Percentiles rank a stretch among this genome's conserved stretches.
Conservation (phyloP, 2,113 vertebrate genomes). For the Myocastor coypus region DNA sequence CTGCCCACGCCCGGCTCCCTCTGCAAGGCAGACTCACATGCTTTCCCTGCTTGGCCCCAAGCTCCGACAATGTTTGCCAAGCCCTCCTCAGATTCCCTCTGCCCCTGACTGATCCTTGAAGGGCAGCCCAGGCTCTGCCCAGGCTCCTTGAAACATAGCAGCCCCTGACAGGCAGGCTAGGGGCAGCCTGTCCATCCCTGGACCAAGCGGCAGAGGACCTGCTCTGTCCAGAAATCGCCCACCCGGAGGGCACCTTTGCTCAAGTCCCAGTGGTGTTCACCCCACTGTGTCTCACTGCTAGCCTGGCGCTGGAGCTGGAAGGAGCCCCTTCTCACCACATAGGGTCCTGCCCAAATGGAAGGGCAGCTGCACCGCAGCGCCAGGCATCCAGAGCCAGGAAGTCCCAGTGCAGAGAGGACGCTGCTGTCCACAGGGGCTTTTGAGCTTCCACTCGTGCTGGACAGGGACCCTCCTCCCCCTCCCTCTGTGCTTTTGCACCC, state of each 20-base stretch:
- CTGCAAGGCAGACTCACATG: constrained; percentile 40
- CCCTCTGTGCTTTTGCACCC: fast-evolving
- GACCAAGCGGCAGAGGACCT: background rate
- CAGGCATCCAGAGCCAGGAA: background rate
- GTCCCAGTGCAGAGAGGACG: background rate
- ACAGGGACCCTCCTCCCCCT: background rate
- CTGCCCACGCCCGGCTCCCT: constrained; percentile 80
- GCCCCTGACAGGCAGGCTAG: background rate
- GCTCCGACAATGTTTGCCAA: background rate
- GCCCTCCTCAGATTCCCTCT: background rate
- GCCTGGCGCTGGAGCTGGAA: fast-evolving
- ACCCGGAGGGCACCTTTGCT: background rate
- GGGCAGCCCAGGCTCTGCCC: background rate
- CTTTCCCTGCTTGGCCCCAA: background rate
- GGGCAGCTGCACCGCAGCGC: fast-evolving
- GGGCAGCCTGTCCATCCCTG: background rate
- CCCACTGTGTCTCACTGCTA: background rate
- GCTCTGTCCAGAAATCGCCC: background rate
- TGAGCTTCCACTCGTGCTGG: background rate
- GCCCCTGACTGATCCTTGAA: fast-evolving
- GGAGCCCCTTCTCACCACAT: background rate
- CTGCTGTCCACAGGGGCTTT: background rate
- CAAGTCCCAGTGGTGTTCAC: background rate
- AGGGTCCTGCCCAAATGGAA: too few species aligned
- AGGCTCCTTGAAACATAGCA: background rate